Conservation (phyloP, 2,113 vertebrate species). For the Porphyrio hochstetteri region DNA sequence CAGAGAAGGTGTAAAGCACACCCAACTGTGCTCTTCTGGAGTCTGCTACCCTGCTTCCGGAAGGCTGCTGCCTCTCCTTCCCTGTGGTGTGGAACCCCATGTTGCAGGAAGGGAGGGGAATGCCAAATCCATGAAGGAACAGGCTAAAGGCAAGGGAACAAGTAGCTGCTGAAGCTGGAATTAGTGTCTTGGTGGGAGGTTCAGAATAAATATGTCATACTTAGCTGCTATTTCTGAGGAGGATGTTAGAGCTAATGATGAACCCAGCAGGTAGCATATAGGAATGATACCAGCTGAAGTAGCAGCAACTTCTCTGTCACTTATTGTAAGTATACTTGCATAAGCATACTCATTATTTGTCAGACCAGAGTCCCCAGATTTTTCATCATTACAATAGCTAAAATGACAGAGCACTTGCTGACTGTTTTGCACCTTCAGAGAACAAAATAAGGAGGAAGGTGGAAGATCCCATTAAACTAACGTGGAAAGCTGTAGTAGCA, state of each 20-base stretch:
- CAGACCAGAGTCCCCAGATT: background rate
- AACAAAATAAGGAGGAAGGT: background rate
- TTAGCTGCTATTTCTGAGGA: slow-evolving; percentile 1
- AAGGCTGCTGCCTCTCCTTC: background rate
- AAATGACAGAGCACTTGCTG: background rate
- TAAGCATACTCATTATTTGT: background rate
- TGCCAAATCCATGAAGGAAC: background rate
- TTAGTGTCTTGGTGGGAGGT: background rate
- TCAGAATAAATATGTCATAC: background rate
- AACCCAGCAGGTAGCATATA: background rate
- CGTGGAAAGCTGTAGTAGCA: background rate
- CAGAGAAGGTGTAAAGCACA: background rate
- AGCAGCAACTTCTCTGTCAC: background rate
- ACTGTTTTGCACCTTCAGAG: background rate
- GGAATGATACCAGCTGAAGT: background rate
- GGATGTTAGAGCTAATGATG: background rate
- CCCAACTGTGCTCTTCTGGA: background rate
- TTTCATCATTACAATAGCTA: background rate
- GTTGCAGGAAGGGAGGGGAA: rapidly evolving
- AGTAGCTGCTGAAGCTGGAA: slow-evolving; percentile 16
- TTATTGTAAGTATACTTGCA: background rate
- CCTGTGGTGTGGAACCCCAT: rapidly evolving
- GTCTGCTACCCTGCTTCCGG: background rate
- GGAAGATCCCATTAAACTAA: background rate
- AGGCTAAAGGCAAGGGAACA: background rate